phyloP scores from a whole-genome alignment of 2,888 invertebrate species.

The Strigamia transsilvanica region DNA sequence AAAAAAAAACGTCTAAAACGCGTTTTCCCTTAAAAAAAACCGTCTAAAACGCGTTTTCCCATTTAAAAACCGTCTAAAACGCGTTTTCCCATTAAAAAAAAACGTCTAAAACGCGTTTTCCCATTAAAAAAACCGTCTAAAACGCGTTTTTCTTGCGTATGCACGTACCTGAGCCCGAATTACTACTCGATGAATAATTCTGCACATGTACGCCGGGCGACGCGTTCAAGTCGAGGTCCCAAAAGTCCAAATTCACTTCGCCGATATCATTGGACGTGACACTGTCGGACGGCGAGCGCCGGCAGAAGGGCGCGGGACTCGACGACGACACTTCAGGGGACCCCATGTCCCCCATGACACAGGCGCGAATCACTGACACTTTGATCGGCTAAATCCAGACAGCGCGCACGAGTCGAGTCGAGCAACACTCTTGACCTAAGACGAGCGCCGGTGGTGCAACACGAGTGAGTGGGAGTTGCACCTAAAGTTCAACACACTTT shows the following conservation, averaged over 20 bases:
- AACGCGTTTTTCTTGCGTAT: too few species aligned
- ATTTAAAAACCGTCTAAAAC: too few species aligned
- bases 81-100: too few species aligned
- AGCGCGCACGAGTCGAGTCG: background rate
- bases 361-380: background rate
- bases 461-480: conserved; percentile 10
- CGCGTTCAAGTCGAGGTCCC: conserved; percentile 75
- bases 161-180: conserved; percentile 55
- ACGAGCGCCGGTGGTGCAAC: too few species aligned
- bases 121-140: too few species aligned
- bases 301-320: conserved; percentile 60
- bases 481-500: conserved; percentile 56
- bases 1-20: too few species aligned
- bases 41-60: too few species aligned
- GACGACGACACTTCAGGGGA: conserved; percentile 81
- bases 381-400: background rate
- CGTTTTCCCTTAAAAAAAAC: too few species aligned
- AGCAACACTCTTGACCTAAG: too few species aligned
- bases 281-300: conserved; percentile 59
- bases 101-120: too few species aligned
- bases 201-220: conserved; percentile 57
- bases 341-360: conserved; percentile 69
- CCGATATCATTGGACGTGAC: conserved; percentile 79
- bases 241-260: conserved; percentile 77
- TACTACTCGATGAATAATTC: conserved; percentile 52